Percentiles rank a stretch among this genome's conserved stretches.
These are phyloP conservation scores for Eulemur coronatus DNA, from an alignment of 2,797 vertebrate genomes.

Conservation along the genomic window DNA sequence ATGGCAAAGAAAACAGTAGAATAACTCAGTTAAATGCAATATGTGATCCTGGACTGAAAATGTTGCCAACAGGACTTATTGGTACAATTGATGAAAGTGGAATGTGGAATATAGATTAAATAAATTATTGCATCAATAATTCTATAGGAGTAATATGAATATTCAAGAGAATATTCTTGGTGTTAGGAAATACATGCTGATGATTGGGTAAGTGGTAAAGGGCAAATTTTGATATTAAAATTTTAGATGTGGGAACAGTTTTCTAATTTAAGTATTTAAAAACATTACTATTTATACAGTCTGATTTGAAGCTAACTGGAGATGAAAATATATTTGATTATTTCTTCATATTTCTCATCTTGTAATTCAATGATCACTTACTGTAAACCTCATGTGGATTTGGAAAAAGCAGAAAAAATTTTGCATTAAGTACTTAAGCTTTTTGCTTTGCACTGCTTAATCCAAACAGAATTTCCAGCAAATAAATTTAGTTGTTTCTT, in stretches of 20 bases:
- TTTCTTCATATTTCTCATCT: slow-evolving; percentile 20
- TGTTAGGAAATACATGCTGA: neutral
- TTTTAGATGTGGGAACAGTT: neutral
- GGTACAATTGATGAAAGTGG: neutral
- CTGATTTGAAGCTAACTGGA: neutral
- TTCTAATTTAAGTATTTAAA: slow-evolving; percentile 22
- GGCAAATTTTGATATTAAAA: neutral
- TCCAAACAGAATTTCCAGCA: neutral
- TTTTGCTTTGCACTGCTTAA: slow-evolving; percentile 8
- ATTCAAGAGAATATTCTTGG: neutral
- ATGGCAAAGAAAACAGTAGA: neutral
- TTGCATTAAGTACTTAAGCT: neutral
- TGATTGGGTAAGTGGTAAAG: neutral
- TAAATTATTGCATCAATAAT: neutral
- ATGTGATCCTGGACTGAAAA: neutral
- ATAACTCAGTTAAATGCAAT: neutral
- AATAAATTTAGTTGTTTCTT: neutral
- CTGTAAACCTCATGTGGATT: neutral
- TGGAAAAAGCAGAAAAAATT: neutral
- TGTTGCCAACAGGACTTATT: neutral
- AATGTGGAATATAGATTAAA: neutral
- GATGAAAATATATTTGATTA: neutral
- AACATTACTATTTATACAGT: neutral
- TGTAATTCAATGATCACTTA: neutral
- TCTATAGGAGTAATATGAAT: neutral